Evolutionary conservation across 1,140 invertebrate genomes (phyloP).

Genomic region (Drosophila albomicans): DNA sequence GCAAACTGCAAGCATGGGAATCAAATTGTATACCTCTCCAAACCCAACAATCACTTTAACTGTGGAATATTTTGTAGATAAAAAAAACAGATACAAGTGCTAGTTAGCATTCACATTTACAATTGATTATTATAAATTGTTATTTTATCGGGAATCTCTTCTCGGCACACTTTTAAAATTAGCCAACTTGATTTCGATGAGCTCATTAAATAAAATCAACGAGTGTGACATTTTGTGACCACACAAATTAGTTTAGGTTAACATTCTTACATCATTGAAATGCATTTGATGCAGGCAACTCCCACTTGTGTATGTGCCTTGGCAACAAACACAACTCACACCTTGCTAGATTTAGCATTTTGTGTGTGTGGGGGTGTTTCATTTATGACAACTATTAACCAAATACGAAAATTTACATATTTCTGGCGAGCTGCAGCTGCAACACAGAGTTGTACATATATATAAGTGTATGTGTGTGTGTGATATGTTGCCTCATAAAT

Average conservation of each 20-base stretch:
- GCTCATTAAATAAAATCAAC: not conserved
- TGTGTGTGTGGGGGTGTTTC: constrained; percentile 53
- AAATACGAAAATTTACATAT: constrained; percentile 68
- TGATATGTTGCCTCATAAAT: constrained; percentile 66
- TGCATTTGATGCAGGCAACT: constrained; percentile 19
- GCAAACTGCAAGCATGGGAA: constrained; percentile 10
- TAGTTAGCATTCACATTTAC: not conserved
- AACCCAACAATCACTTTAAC: constrained; percentile 7
- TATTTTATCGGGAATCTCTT: not conserved
- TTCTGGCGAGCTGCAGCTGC: constrained; percentile 65
- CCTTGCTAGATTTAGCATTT: constrained; percentile 56
- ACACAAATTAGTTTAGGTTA: not conserved
- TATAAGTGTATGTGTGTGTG: constrained; percentile 7
- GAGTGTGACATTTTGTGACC: not conserved
- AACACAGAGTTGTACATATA: constrained; percentile 3
- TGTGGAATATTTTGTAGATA: not conserved
- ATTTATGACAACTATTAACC: constrained; percentile 63
- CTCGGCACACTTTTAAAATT: too few relatives aligned
- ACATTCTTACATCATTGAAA: not conserved
- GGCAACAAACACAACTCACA: constrained; percentile 34
- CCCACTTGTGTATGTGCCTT: constrained; percentile 38
- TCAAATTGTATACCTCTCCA: not conserved
- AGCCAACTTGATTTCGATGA: not conserved
- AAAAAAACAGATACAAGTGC: not conserved
- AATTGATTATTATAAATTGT: not conserved